phyloP scores from a whole-genome alignment of 2,113 vertebrate genomes.

The Pogona vitticeps region DNA sequence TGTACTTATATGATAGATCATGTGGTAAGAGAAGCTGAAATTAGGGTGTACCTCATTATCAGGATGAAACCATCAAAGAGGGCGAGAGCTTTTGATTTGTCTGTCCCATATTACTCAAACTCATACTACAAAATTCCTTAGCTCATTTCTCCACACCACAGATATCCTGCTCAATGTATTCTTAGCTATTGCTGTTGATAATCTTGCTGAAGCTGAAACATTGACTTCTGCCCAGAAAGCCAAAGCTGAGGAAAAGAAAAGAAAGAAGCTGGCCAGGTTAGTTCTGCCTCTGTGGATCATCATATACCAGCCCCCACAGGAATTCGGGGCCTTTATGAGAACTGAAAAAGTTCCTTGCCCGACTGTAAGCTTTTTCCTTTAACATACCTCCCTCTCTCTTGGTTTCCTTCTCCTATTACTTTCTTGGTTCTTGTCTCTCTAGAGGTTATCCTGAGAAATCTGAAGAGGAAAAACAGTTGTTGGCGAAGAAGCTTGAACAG shows the following conservation, averaged over 20 bases:
- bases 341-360: not conserved
- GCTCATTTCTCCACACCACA: conserved; percentile 55
- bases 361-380: not conserved
- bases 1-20: not conserved
- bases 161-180: conserved; percentile 98
- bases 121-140: conserved; percentile 72
- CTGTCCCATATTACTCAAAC: not conserved
- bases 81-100: not conserved
- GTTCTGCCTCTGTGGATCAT: not conserved
- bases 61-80: not conserved
- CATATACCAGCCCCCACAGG: not conserved
- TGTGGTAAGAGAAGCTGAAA: not conserved
- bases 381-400: not conserved
- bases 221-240: conserved; percentile 94
- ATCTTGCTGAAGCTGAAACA: conserved; percentile 94
- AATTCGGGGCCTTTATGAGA: not conserved
- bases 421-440: not conserved
- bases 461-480: conserved; percentile 88
- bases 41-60: no score
- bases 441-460: conserved; percentile 88
- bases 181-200: conserved; percentile 96
- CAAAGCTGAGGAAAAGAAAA: conserved; percentile 89
- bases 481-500: conserved; percentile 91
- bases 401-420: not conserved
- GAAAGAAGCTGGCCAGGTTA: conserved; percentile 87